phyloP scores from a whole-genome alignment of 2,113 vertebrate genomes.

The Crotalus viridis region DNA sequence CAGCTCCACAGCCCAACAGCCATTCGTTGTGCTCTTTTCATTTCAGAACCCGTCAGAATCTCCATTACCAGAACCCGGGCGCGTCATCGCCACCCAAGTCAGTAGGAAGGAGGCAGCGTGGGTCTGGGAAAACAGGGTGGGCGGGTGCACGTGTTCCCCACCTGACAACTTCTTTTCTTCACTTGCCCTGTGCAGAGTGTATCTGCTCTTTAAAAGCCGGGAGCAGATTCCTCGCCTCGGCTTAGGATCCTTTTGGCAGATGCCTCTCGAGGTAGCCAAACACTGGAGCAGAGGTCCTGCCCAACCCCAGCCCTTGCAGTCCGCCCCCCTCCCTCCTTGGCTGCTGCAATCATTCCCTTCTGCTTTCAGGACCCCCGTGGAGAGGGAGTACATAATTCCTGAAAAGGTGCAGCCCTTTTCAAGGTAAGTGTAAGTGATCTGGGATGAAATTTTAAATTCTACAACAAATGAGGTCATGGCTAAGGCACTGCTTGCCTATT shows the following conservation, averaged over 20 bases:
- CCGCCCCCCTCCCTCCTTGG: not conserved
- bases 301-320: not conserved
- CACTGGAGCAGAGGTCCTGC: not conserved
- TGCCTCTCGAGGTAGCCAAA: not conserved
- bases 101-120: not conserved
- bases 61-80: not conserved
- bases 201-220: not conserved
- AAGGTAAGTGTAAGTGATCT: not conserved
- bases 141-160: not conserved
- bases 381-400: not conserved
- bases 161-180: not conserved
- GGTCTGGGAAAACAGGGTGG: not conserved
- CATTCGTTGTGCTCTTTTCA: not conserved
- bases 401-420: not conserved
- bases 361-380: constrained; percentile 1
- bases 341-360: not conserved
- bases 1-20: not conserved
- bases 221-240: not conserved
- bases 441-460: not conserved
- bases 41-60: not conserved
- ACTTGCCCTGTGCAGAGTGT: not conserved
- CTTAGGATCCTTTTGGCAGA: not conserved
- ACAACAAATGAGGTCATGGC: not conserved
- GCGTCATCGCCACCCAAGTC: not conserved
- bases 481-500: not conserved